A percentile compares a stretch with the other conserved stretches of the same genome.
phyloP scores from a whole-genome alignment of 2,888 invertebrate species.

The Rutpela maculata region DNA sequence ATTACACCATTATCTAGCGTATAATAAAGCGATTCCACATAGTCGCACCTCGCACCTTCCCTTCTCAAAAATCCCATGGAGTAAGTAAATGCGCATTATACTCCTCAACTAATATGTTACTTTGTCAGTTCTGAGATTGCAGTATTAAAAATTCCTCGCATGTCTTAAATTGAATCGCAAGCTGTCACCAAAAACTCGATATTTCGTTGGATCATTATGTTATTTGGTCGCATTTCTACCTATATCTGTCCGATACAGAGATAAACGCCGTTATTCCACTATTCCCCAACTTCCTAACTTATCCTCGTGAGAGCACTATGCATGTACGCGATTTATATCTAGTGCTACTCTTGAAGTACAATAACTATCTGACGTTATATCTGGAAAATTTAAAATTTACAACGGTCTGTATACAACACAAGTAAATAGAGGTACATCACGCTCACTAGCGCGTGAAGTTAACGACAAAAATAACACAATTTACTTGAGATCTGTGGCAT shows the following conservation, averaged over 20 bases:
- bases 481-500: not conserved
- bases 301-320: conserved; percentile 6
- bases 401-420: not conserved
- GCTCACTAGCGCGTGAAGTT: conserved; percentile 36
- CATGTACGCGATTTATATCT: conserved; percentile 54
- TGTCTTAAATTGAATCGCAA: not conserved
- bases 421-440: conserved; percentile 51
- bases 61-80: too few relatives aligned
- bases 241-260: not conserved
- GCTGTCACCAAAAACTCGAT: not conserved
- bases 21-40: too few relatives aligned
- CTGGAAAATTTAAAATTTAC: conserved; percentile 25
- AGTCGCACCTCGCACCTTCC: too few relatives aligned
- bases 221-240: not conserved
- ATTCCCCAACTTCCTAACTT: not conserved
- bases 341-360: conserved; percentile 47
- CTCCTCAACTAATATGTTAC: too few relatives aligned
- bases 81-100: too few relatives aligned
- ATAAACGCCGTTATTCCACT: not conserved
- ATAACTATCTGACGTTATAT: conserved; percentile 57
- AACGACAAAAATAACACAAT: not conserved
- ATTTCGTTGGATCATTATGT: not conserved
- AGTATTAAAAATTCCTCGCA: too few relatives aligned
- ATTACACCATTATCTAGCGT: too few relatives aligned
- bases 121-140: too few relatives aligned